A percentile compares a stretch with the other conserved stretches of the same genome.
These are phyloP conservation scores for Isoperla grammatica DNA, from an alignment of 2,888 invertebrate genomes.

Conservation along the genomic window DNA sequence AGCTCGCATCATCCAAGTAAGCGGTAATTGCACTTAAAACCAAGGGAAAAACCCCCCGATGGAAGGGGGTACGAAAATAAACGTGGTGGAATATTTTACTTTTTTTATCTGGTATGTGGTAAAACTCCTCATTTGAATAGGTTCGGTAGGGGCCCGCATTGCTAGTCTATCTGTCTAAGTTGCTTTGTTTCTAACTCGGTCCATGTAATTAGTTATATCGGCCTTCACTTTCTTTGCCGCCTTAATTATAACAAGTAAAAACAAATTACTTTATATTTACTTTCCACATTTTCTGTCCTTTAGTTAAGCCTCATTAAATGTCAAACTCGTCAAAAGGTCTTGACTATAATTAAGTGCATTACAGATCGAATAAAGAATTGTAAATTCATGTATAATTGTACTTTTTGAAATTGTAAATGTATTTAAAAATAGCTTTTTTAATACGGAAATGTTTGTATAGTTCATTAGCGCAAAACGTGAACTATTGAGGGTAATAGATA, in stretches of 20 bases:
- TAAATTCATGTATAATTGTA: no score
- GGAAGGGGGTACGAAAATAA: slow-evolving; percentile 26
- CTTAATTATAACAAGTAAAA: slow-evolving; percentile 13
- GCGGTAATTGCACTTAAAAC: slow-evolving; percentile 28
- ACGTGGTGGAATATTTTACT: slow-evolving; percentile 29
- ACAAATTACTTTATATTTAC: background rate
- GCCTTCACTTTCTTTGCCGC: slow-evolving; percentile 2
- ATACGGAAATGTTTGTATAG: no score
- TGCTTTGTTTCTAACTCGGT: slow-evolving; percentile 5
- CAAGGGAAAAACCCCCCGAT: slow-evolving; percentile 16
- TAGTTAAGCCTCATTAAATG: no score
- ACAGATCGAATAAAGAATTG: no score
- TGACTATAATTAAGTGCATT: no score
- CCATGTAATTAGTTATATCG: slow-evolving; percentile 3
- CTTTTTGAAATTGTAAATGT: no score
- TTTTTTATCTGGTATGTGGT: slow-evolving; percentile 31
- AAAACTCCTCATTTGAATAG: slow-evolving; percentile 29
- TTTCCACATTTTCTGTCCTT: no score
- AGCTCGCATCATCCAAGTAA: slow-evolving; percentile 24
- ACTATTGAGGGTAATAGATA: no score
- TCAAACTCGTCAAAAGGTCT: no score
- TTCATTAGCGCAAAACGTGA: no score
- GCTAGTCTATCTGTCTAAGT: background rate
- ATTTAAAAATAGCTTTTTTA: no score
- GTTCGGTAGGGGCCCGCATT: slow-evolving; percentile 9